These are phyloP conservation scores for Hippopotamyrus pictus DNA, from an alignment of 2,797 vertebrate species.

Conservation along the genomic window DNA sequence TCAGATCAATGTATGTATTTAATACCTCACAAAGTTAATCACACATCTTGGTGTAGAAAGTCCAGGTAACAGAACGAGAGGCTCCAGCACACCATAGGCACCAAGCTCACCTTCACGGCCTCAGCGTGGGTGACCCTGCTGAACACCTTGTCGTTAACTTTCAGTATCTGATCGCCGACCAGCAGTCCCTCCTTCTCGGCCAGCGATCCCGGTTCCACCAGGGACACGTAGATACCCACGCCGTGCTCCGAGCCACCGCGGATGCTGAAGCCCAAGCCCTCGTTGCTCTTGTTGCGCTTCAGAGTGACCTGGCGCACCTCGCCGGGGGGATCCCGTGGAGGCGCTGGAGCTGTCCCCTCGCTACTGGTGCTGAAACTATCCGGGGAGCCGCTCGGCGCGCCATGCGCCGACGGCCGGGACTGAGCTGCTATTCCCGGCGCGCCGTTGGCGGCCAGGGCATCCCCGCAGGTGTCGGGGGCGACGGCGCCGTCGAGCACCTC, in stretches of 20 bases:
- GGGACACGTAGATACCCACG: conserved; percentile 92
- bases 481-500: conserved; percentile 54
- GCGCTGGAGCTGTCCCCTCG: conserved; percentile 64
- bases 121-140: conserved; percentile 85
- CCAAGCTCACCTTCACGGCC: conserved; percentile 79
- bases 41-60: not conserved
- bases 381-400: conserved; percentile 57
- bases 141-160: conserved; percentile 86
- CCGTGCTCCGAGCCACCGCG: conserved; percentile 93
- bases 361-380: conserved; percentile 67
- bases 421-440: conserved; percentile 42
- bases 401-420: conserved; percentile 37
- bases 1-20: not conserved
- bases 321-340: conserved; percentile 64
- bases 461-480: conserved; percentile 41
- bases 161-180: conserved; percentile 91
- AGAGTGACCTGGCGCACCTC: conserved; percentile 80
- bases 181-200: conserved; percentile 87
- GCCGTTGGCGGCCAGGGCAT: conserved; percentile 42
- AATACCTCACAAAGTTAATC: not conserved
- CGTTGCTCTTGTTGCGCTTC: conserved; percentile 83
- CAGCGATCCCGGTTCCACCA: conserved; percentile 90
- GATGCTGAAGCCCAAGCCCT: conserved; percentile 95
- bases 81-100: not conserved
- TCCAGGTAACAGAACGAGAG: not conserved